A percentile compares a stretch with the other conserved stretches of the same genome.
phyloP scores from a whole-genome alignment of 2,797 vertebrate species.

The Peromyscus attwateri region DNA sequence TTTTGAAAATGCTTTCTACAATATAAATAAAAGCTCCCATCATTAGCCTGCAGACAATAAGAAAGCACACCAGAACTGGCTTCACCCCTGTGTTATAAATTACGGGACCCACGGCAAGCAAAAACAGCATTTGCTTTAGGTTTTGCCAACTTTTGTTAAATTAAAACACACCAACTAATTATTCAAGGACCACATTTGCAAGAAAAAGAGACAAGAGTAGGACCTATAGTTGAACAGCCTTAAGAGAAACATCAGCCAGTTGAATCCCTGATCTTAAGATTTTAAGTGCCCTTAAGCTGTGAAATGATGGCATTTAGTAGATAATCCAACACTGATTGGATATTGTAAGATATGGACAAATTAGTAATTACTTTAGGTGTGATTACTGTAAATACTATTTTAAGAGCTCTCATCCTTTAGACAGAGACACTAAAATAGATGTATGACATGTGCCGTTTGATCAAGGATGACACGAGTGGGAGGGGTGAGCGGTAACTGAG shows the following conservation, averaged over 20 bases:
- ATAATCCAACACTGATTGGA: background rate
- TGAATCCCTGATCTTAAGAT: background rate
- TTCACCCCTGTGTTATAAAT: conserved; percentile 54
- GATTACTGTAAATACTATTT: conserved; percentile 31
- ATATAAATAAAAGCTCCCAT: conserved; percentile 59
- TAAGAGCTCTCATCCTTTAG: background rate
- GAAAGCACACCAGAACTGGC: conserved; percentile 34
- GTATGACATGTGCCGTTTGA: background rate
- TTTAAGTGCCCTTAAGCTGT: background rate
- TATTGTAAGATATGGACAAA: conserved; percentile 7
- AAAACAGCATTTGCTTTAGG: conserved; percentile 56
- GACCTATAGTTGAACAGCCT: background rate
- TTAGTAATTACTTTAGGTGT: conserved; percentile 28
- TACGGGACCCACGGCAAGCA: conserved; percentile 31
- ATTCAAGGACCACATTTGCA: conserved; percentile 35
- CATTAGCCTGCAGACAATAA: conserved; percentile 49
- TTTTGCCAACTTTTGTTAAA: conserved; percentile 52
- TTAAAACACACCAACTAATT: conserved; percentile 54
- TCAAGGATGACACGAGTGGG: background rate
- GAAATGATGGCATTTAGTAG: background rate
- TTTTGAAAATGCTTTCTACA: conserved; percentile 59
- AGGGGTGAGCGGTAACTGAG: background rate
- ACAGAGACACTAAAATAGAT: conserved; percentile 16
- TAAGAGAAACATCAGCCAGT: background rate
- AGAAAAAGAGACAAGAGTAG: conserved; percentile 9